Base-by-base conservation (phyloP, 2,113 vertebrate species). In the Cnemophilus loriae region DNA sequence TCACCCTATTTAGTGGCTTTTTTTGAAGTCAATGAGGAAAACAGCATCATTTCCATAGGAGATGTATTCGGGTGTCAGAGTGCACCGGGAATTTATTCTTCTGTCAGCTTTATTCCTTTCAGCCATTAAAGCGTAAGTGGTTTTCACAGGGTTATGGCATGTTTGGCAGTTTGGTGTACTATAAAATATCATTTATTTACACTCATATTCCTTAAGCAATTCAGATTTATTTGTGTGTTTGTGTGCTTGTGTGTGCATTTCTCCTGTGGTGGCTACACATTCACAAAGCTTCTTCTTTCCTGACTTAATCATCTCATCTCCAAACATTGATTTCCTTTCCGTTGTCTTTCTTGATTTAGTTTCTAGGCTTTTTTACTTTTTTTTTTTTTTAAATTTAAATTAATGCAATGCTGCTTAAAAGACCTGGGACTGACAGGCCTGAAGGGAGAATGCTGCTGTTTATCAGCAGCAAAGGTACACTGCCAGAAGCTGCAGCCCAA, bases 61-160 rank as follows among this genome's bases (percentile, higher is more conserved):
- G 71, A 95, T 84, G 37, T 32, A 81, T 84, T 93, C 6, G 27
- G 42, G 76, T 86, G 75, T 88, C 92, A 80, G 92, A 77, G 56
- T 41, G 47, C 63, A 60, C 15, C 2, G 4, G 42, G 64, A 86
- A 95, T 96, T 95, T 93, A 96, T 95, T 80, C 56, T 80, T 91
- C 85, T 81, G n/a, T 90, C 93, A 88, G 71, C 77, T 97, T 93
- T 90, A 95, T 94, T 90, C 82, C 60, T 92, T 84, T 71, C 71
- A 95, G 52, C 70, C 55, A 86, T 92, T 90, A 95, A 92, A 84
- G 24, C 1, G 0, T 86, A 92, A 95, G 93, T 96, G 90, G 39
- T 87, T 96, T 96, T 90, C 87, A 90, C 44, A 49, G 79, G 82
- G 73, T 92, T 95, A 93, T 92, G 60, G 52, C 53, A 60, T 78